Percentiles rank a stretch among this genome's conserved stretches.
phyloP scores from a whole-genome alignment of 2,113 vertebrate genomes.

The Reinhardtius hippoglossoides region DNA sequence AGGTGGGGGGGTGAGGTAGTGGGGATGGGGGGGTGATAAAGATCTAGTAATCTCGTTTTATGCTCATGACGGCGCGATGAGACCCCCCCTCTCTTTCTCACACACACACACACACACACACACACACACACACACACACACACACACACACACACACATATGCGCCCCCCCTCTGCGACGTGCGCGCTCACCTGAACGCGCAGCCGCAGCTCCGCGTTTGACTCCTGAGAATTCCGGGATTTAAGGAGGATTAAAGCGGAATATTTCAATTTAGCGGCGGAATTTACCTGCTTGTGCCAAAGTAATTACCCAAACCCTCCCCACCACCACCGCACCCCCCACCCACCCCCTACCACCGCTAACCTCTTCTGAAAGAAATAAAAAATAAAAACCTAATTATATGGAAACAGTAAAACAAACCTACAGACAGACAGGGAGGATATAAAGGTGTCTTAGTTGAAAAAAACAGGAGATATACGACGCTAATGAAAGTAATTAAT shows the following conservation, averaged over 20 bases:
- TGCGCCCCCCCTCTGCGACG: conserved; percentile 34
- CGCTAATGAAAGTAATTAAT: conserved; percentile 62
- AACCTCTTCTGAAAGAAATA: neutral
- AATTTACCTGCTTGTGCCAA: conserved; percentile 67
- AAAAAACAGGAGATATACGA: conserved; percentile 48
- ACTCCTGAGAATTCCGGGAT: conserved; percentile 63
- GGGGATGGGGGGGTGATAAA: conserved; percentile 48
- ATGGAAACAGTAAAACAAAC: conserved; percentile 51
- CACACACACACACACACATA: conserved; percentile 21
- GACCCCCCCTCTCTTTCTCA: conserved; percentile 35
- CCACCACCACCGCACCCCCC: conserved; percentile 1
- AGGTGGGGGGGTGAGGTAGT: neutral
- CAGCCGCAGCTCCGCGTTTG: conserved; percentile 52
- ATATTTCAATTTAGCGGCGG: conserved; percentile 71
- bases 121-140: conserved; percentile 47
- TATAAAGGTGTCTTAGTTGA: conserved; percentile 40
- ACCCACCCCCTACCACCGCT: neutral
- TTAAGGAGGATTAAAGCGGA: conserved; percentile 72
- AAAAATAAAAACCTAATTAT: conserved; percentile 62
- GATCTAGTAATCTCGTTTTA: conserved; percentile 73
- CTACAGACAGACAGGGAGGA: conserved; percentile 35
- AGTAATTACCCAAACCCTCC: conserved; percentile 62
- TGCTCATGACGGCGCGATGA: conserved; percentile 61
- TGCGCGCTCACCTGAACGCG: conserved; percentile 74
- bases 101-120: conserved; percentile 39